These are phyloP conservation scores for Eubasilissa regina DNA, from an alignment of 1,140 invertebrate genomes.

Conservation along the genomic window DNA sequence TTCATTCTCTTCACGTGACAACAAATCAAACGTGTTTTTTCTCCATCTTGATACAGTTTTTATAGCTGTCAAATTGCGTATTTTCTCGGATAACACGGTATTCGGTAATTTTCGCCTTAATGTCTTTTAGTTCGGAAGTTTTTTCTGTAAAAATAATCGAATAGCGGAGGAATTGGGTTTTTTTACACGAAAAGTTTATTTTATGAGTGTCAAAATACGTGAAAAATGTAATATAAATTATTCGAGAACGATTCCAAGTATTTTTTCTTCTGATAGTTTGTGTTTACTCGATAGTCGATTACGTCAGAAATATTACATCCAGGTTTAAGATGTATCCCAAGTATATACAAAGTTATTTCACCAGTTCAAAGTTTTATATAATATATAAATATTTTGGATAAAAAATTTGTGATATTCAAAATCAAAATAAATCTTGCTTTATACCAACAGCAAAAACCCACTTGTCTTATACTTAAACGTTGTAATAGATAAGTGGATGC, in stretches of 20 bases:
- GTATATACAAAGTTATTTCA: too few relatives aligned
- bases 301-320: conserved; percentile 8
- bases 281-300: conserved; percentile 33
- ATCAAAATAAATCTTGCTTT: too few relatives aligned
- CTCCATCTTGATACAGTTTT: conserved; percentile 54
- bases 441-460: too few relatives aligned
- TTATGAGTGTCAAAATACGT: conserved; percentile 41
- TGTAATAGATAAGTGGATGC: too few relatives aligned
- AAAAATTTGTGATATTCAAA: too few relatives aligned
- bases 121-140: conserved; percentile 52
- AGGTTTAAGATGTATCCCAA: too few relatives aligned
- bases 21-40: conserved; percentile 55
- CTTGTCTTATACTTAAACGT: too few relatives aligned
- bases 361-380: too few relatives aligned
- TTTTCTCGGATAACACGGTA: conserved; percentile 55
- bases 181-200: conserved; percentile 32
- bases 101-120: conserved; percentile 56
- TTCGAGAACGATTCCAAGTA: neutral
- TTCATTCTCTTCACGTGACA: conserved; percentile 45
- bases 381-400: too few relatives aligned
- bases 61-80: conserved; percentile 51
- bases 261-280: conserved; percentile 22
- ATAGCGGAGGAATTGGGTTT: conserved; percentile 20
- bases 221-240: conserved; percentile 43
- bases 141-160: conserved; percentile 40